Conservation (phyloP, 2,888 invertebrate species). For the Biston stratarius region DNA sequence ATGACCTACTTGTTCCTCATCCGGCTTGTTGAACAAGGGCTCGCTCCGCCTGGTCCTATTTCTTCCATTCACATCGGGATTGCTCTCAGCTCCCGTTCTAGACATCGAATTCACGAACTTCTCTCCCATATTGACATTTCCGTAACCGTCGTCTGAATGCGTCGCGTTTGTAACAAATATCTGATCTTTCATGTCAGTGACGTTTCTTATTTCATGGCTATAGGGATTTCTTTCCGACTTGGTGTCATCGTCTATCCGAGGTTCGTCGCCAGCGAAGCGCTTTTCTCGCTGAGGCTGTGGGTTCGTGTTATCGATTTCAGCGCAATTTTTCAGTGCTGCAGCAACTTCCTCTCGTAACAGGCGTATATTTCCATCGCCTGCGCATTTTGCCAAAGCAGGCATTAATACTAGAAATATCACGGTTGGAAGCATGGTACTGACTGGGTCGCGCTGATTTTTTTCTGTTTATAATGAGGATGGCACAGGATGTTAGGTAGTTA, state of each 20-base stretch:
- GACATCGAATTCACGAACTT: conserved; percentile 58
- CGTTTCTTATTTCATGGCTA: conserved; percentile 65
- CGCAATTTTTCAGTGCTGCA: conserved; percentile 68
- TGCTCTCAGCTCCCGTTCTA: conserved; percentile 44
- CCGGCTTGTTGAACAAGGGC: conserved; percentile 61
- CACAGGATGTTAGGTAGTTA: conserved; percentile 67
- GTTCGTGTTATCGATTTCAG: conserved; percentile 42
- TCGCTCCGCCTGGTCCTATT: conserved; percentile 66
- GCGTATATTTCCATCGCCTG: conserved; percentile 75
- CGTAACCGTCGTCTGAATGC: conserved; percentile 61
- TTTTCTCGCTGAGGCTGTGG: background rate
- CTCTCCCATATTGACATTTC: conserved; percentile 54
- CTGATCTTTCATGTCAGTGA: conserved; percentile 58
- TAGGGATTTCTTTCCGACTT: conserved; percentile 62
- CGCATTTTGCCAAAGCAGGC: conserved; percentile 58
- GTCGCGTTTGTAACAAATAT: conserved; percentile 65
- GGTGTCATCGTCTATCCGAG: conserved; percentile 18
- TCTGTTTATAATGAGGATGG: conserved; percentile 56
- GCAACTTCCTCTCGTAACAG: conserved; percentile 76
- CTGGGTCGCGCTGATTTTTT: conserved; percentile 33
- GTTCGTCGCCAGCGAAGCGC: too few relatives aligned
- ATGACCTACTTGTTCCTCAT: conserved; percentile 67
- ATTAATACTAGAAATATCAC: conserved; percentile 56
- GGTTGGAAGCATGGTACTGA: conserved; percentile 57
- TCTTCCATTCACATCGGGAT: conserved; percentile 38